These are phyloP conservation scores for Callyntrura sp. DNA, from an alignment of 2,888 invertebrate genomes.

Conservation along the genomic window DNA sequence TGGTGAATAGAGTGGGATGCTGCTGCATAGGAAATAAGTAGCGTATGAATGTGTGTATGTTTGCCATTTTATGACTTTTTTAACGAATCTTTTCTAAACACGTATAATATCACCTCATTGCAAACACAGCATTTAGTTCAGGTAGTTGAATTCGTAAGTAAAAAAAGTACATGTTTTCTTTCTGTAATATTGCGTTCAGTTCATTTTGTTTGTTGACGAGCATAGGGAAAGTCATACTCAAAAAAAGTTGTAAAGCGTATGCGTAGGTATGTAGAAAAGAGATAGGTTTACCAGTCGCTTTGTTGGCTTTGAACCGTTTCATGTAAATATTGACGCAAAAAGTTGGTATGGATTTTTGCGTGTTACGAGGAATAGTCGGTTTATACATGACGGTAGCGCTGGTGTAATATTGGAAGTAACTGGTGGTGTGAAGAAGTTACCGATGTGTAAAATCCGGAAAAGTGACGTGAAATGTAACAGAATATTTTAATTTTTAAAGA, in stretches of 20 bases:
- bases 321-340: constrained; percentile 28
- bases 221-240: not conserved
- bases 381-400: not conserved
- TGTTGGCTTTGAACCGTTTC: not conserved
- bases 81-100: not conserved
- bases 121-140: not conserved
- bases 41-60: not conserved
- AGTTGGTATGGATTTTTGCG: not conserved
- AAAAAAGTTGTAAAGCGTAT: not conserved
- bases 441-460: not conserved
- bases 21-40: constrained; percentile 31
- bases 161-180: not conserved
- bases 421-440: not conserved
- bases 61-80: constrained; percentile 31
- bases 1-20: constrained; percentile 10
- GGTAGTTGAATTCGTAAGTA: too few relatives aligned
- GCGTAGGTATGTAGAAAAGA: not conserved
- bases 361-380: not conserved
- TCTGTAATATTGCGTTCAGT: not conserved
- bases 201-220: not conserved
- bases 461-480: constrained; percentile 5
- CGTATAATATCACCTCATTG: not conserved
- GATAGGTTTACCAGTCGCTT: not conserved
- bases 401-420: not conserved
- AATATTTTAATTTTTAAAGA: constrained; percentile 22